Evolutionary conservation across 92 coral and sea anemone species (phyloP).

Genomic region (Hydrozoanthus gracilis): DNA sequence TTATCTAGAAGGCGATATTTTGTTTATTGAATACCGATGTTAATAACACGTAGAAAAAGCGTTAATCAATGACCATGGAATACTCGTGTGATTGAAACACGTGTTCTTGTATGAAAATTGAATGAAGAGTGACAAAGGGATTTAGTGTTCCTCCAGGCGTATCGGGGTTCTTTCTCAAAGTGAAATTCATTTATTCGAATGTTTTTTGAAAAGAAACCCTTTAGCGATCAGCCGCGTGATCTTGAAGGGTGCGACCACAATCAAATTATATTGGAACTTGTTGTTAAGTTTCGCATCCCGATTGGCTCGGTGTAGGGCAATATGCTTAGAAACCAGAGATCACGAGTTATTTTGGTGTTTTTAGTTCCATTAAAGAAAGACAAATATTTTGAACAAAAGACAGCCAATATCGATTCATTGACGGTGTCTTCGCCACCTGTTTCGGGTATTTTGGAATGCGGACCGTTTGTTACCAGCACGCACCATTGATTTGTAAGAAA

Average conservation of each 20-base stretch:
- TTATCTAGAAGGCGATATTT: too few relatives aligned
- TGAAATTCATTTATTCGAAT: not conserved
- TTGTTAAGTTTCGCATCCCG: constrained; percentile 10
- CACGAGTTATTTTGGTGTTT: not conserved
- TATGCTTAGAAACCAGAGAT: constrained; percentile 22
- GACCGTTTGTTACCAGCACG: not conserved
- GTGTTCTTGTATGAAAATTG: constrained; percentile 21
- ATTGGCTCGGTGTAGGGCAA: constrained; percentile 12
- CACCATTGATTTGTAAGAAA: not conserved
- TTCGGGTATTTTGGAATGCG: not conserved
- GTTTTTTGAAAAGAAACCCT: not conserved
- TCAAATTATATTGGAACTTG: constrained; percentile 5
- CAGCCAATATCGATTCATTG: not conserved
- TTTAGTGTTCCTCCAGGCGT: constrained; percentile 10
- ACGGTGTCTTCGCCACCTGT: not conserved
- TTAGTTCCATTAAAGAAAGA: not conserved
- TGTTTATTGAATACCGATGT: not conserved
- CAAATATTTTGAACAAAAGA: constrained; percentile 21
- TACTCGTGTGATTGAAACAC: constrained; percentile 3
- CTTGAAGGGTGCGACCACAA: constrained; percentile 21
- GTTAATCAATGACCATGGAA: not conserved
- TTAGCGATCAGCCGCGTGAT: not conserved
- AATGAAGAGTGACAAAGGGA: constrained; percentile 17
- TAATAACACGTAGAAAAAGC: not conserved
- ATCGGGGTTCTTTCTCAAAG: not conserved